Conservation (phyloP, 1,140 invertebrate species). For the Branchinecta lynchi region DNA sequence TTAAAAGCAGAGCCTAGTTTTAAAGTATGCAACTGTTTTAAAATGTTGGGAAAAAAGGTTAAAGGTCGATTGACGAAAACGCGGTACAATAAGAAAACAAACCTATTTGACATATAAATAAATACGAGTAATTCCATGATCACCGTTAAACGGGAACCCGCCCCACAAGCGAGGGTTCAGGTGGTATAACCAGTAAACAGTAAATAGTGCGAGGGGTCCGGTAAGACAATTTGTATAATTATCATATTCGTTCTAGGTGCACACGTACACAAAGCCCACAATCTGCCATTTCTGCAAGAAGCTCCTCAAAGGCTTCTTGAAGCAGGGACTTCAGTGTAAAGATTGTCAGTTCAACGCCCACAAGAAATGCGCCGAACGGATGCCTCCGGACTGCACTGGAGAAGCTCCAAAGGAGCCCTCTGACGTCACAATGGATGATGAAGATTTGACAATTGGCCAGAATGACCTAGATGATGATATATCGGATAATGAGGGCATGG, state of each 20-base stretch:
- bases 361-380: slow-evolving; percentile 85
- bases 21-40: too few relatives aligned
- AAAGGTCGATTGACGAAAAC: too few relatives aligned
- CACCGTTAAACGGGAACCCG: too few relatives aligned
- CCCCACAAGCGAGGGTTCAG: too few relatives aligned
- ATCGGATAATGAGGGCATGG: not conserved
- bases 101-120: too few relatives aligned
- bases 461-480: not conserved
- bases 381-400: slow-evolving; percentile 89
- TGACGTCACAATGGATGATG: slow-evolving; percentile 24
- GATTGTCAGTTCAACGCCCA: slow-evolving; percentile 98
- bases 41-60: too few relatives aligned
- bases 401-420: slow-evolving; percentile 41
- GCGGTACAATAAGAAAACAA: too few relatives aligned
- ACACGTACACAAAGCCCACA: slow-evolving; percentile 83
- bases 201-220: too few relatives aligned
- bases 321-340: slow-evolving; percentile 92
- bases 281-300: slow-evolving; percentile 92
- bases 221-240: too few relatives aligned
- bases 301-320: slow-evolving; percentile 82
- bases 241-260: slow-evolving; percentile 42
- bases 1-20: too few relatives aligned
- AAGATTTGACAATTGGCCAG: not conserved
- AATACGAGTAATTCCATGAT: too few relatives aligned
- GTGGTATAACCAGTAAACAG: too few relatives aligned